Base-by-base conservation (phyloP, 2,888 invertebrate species). In the Stegana nigrithorax region DNA sequence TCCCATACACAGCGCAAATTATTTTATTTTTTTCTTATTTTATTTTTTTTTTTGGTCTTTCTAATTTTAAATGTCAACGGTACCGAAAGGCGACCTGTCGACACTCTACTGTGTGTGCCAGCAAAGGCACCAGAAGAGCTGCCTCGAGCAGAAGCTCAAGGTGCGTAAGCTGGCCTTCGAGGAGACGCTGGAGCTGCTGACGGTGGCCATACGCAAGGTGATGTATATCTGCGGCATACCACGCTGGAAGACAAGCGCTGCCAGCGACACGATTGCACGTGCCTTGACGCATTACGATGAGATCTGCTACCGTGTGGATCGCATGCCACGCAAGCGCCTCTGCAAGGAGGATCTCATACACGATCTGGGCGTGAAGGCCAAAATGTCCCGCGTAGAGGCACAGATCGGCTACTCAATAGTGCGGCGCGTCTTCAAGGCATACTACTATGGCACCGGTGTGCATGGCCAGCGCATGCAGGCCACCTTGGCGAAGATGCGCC, bases 351-450 rank as follows among this genome's bases (percentile, higher is more conserved):
- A 75, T 55, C 70, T 84, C 6, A 58, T 84, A 4, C 73, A 78
- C 47, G 81, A 77, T 19, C 44, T 84, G 51, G 73, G 78, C 4
- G 60, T 69, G 1, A 75, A 74, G 44, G 78, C 77, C 39, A 69
- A 69, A 23, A 78, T 83, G 82, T 71, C 62, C 7, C 73, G 81
- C 7, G 64, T 79, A 12, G 84, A 83, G 26, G 71, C 81, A 7
- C 78, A 82, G 5, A 47, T 84, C 39, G 76, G 78, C 0, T 84
- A 80, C 45, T 70, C 75, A 1, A 79, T 83, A 7, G 72, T 79
- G 0, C 84, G 83, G 58, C 71, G 80, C 1, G 83, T 82, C 3
- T 78, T 83, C n/a, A 76, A 72, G 8, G 84, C 84, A 0, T 84
- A 81, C 25, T 84, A 80, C 36, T 75, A 78, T 5, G 81, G 75